A percentile compares a stretch with the other conserved stretches of the same genome.
phyloP scores from a whole-genome alignment of 35 echinoderm and acorn worm species.

The Apostichopus japonicus region DNA sequence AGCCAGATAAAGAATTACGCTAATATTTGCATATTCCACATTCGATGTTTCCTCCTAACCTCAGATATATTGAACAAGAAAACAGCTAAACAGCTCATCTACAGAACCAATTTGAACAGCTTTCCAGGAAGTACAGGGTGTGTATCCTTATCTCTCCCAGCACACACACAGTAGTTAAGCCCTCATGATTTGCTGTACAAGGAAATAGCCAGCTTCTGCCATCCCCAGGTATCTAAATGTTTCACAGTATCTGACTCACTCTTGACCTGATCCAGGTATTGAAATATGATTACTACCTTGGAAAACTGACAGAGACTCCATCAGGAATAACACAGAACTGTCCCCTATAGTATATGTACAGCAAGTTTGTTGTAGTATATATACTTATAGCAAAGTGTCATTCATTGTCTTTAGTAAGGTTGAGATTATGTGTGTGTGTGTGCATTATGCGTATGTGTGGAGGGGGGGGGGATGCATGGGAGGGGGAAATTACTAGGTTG shows the following conservation, averaged over 20 bases:
- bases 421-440: too few relatives aligned
- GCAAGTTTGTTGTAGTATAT: too few relatives aligned
- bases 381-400: too few relatives aligned
- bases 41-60: neutral
- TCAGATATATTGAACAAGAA: neutral
- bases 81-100: neutral
- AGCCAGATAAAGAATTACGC: too few relatives aligned
- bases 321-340: neutral
- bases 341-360: too few relatives aligned
- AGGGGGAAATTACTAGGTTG: too few relatives aligned
- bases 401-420: too few relatives aligned
- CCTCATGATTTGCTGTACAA: neutral
- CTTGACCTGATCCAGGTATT: neutral
- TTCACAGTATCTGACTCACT: neutral
- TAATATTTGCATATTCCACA: too few relatives aligned
- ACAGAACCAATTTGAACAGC: neutral
- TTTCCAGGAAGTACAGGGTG: conserved; percentile 3
- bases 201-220: neutral
- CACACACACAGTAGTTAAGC: neutral
- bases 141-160: neutral
- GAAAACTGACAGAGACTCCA: neutral
- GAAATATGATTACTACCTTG: conserved; percentile 4
- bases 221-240: neutral
- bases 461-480: too few relatives aligned
- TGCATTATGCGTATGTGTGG: too few relatives aligned